Evolutionary conservation across 2,888 invertebrate species (phyloP), one percentile per base, ranked within the genome.

Genomic region (Andrena praecox): DNA sequence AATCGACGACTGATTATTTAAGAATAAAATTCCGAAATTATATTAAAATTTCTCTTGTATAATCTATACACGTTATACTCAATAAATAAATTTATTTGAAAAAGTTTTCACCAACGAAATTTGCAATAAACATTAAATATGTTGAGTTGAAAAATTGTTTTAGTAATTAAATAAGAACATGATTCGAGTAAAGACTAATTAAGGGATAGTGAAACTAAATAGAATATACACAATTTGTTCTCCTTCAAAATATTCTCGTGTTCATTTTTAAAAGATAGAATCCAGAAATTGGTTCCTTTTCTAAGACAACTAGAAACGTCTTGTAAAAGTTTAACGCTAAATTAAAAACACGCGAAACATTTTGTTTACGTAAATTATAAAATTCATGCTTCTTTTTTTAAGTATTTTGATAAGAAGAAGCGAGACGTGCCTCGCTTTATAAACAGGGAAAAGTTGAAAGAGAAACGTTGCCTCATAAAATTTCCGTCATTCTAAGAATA

Each of bases 401-500:
- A 24, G 24, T 24, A 24, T 56, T 64, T 48, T 10, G 64, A 35
- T 16, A 27, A 64, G 42, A 35, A 54, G 8, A 54, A 24, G 20
- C 20, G 35, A 42, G 6, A 16, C 20, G 35, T 2, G 24, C 10
- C 12, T 27, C 2, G 12, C 20, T 50, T 50, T 62, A 48, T 29
- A 62, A 29, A 16, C 16, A 24, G 35, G 16, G 20, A 33, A 64
- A 35, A 54, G 35, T 54, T 27, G 35, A 33, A 59, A n/a, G 31
- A 64, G 71, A 54, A 33, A 70, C 56, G 50, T 29, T 27, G 64
- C 20, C 33, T 72, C 68, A 12, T 78, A 81, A 81, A 68, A 69
- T 72, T 64, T 56, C 50, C 68, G 68, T 54, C 67, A 72, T 60
- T 71, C 77, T 63, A 31, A 81, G 64, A 81, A 81, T 81, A 81